Conservation (phyloP, 2,113 vertebrate species). For the Numida meleagris region DNA sequence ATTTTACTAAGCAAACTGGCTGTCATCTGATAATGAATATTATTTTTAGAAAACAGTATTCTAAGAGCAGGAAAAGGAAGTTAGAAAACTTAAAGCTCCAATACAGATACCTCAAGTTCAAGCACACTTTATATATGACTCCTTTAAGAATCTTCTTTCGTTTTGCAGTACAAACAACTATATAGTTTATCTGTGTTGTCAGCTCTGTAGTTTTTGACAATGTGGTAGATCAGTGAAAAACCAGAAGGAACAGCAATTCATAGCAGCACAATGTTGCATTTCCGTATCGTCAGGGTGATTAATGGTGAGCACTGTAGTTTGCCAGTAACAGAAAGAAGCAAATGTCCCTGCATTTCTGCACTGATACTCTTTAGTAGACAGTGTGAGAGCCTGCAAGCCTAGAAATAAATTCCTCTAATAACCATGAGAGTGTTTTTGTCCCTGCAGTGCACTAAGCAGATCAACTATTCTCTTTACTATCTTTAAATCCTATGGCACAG, state of each 20-base stretch:
- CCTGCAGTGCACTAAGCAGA: neutral
- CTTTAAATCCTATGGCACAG: neutral
- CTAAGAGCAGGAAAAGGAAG: neutral
- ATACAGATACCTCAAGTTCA: neutral
- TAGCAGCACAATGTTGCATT: neutral
- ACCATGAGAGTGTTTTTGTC: neutral
- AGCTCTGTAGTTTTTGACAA: neutral
- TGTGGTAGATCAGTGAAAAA: neutral
- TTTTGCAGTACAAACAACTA: neutral
- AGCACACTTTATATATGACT: neutral
- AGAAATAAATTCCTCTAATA: slow-evolving; percentile 50
- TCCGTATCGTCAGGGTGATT: slow-evolving; percentile 11
- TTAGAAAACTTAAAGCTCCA: neutral
- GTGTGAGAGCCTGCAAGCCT: neutral
- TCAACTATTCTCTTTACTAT: neutral
- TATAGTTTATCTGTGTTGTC: neutral
- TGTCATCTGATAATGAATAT: neutral
- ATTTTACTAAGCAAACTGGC: neutral
- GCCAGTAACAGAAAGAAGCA: neutral
- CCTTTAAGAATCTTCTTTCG: neutral
- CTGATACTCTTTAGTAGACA: neutral
- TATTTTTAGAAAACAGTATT: neutral
- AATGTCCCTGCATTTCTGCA: neutral
- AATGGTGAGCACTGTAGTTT: slow-evolving; percentile 7
- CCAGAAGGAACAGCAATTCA: neutral